Base-by-base conservation (phyloP, 2,888 invertebrate genomes). In the Prenolepis imparis region DNA sequence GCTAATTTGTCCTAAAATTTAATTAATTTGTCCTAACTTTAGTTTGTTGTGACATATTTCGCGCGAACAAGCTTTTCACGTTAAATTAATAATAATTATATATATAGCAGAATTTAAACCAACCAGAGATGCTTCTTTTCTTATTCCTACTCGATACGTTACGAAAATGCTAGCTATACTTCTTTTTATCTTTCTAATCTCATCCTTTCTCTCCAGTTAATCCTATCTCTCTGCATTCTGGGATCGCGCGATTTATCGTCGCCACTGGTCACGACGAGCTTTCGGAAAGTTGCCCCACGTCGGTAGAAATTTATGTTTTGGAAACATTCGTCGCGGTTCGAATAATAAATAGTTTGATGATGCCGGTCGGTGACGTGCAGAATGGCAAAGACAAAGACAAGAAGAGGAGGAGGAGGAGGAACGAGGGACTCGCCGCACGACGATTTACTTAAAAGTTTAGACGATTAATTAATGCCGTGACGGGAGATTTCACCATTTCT, bases 371-470 rank as follows among this genome's bases (percentile, higher is more conserved):
- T 57, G 85, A 84, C 39, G 70, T 28, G 68, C 55, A 28, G 85
- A 84, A 59, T 77, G 24, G 85, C 59, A 36, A 73, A 36, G 74
- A 67, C 39, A 78, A 64, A 75, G 57, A 48, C 70, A n/a, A 9
- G 52, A n/a, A 9, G 52, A 21, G 52, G 24, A 36, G 9, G 52
- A 18, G 41, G 24, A 36, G 9, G 48, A 12, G 36, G 12, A 24
- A 6, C 48, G 15, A 48, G 64, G 36, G 44, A 61, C n/a, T n/a
- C 8, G 57, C 57, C 32, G 78, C 72, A 36, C 72, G 59, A 91
- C 90, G 91, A 92, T 92, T 91, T 89, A 91, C 91, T 93, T 92
- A 91, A 91, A 93, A 93, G 91, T 92, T 92, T 85, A 84, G 88
- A 87, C 92, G 90, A 93, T 93, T 93, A 92, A 93, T 93, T 92